These are phyloP conservation scores for Podilymbus podiceps DNA, from an alignment of 2,113 vertebrate species.

Conservation along the genomic window DNA sequence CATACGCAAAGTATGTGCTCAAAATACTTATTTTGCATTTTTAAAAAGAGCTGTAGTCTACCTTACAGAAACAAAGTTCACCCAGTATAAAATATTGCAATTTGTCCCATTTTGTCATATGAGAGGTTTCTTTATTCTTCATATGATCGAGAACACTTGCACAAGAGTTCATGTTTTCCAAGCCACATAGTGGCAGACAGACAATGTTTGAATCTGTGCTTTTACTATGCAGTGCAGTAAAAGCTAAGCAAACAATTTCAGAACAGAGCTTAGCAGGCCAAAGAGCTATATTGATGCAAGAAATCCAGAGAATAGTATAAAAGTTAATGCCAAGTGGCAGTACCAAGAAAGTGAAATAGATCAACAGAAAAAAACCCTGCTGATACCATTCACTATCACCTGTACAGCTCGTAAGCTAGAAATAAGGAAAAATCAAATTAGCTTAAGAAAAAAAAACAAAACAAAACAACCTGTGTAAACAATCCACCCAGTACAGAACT, in stretches of 20 bases:
- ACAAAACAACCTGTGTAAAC: slow-evolving; percentile 20
- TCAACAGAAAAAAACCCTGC: slow-evolving; percentile 39
- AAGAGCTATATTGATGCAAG: neutral
- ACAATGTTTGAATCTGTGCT: slow-evolving; percentile 53
- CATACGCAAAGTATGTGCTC: slow-evolving; percentile 47
- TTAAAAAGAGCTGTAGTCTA: slow-evolving; percentile 55
- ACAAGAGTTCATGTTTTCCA: slow-evolving; percentile 46
- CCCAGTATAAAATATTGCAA: slow-evolving; percentile 45
- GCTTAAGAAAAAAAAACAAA: neutral
- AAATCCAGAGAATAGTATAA: slow-evolving; percentile 39
- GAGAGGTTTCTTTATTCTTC: neutral
- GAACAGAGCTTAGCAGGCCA: slow-evolving; percentile 33
- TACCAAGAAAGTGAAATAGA: slow-evolving; percentile 45
- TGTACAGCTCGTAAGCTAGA: slow-evolving; percentile 24
- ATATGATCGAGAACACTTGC: slow-evolving; percentile 54
- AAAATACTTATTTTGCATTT: slow-evolving; percentile 46
- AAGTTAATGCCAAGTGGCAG: slow-evolving; percentile 48
- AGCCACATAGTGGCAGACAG: slow-evolving; percentile 60
- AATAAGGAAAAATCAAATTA: neutral
- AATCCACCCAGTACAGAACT: slow-evolving; percentile 36
- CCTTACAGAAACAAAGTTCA: slow-evolving; percentile 59
- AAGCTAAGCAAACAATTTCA: slow-evolving; percentile 52
- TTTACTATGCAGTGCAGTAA: slow-evolving; percentile 49
- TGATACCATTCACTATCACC: slow-evolving; percentile 38
- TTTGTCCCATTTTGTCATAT: slow-evolving; percentile 23